Evolutionary conservation across 2,113 vertebrate species (phyloP).

Genomic region (Hippocampus zosterae): DNA sequence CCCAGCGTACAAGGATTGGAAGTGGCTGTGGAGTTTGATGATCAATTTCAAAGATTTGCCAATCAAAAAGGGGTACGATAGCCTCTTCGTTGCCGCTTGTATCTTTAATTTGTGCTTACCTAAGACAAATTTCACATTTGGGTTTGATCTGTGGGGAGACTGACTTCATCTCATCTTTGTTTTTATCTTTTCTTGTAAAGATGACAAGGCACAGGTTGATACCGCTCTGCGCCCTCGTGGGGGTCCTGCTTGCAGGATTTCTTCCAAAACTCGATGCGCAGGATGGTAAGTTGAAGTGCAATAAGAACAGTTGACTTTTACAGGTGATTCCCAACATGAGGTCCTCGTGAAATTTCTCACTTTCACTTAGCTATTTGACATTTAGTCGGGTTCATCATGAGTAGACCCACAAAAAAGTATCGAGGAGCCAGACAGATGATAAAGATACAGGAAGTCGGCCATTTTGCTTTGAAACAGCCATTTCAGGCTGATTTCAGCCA

Average conservation of each 20-base stretch:
- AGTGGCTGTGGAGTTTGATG: too few species aligned
- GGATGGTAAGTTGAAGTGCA: slow-evolving; percentile 60
- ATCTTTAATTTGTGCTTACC: too few species aligned
- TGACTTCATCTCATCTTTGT: not conserved
- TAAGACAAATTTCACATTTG: too few species aligned
- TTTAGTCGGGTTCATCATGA: not conserved
- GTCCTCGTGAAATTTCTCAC: not conserved
- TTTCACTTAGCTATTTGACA: not conserved
- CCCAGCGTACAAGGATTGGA: too few species aligned
- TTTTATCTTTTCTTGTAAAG: slow-evolving; percentile 43
- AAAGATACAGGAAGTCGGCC: not conserved
- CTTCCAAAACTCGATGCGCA: slow-evolving; percentile 68
- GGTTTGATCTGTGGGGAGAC: too few species aligned
- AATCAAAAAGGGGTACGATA: too few species aligned
- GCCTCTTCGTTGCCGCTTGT: too few species aligned
- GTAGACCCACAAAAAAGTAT: not conserved
- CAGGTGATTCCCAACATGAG: slow-evolving; percentile 1
- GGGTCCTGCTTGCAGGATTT: slow-evolving; percentile 73
- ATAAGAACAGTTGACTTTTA: not conserved
- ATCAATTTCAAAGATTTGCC: too few species aligned
- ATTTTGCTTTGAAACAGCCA: not conserved
- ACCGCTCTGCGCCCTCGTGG: slow-evolving; percentile 65
- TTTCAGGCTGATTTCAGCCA: not conserved
- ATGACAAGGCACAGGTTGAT: slow-evolving; percentile 77
- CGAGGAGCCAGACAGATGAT: not conserved